phyloP scores from a whole-genome alignment of 2,888 invertebrate genomes.

The Catocala sponsa region DNA sequence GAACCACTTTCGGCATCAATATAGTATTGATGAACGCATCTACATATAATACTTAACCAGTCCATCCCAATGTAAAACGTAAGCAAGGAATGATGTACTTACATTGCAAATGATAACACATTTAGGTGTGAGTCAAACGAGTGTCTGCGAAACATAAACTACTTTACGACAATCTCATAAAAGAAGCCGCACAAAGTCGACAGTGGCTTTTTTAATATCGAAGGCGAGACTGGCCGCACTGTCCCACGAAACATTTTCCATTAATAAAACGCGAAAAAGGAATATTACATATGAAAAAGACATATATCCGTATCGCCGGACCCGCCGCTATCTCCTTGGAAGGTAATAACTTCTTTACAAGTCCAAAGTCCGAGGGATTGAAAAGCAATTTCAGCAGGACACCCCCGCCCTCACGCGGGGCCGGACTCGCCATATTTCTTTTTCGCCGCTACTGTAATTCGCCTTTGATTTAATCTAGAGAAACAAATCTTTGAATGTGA shows the following conservation, averaged over 20 bases:
- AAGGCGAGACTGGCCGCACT: slow-evolving; percentile 80
- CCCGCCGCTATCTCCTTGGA: slow-evolving; percentile 87
- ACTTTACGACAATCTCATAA: slow-evolving; percentile 81
- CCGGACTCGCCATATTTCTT: slow-evolving; percentile 87
- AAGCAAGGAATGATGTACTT: slow-evolving; percentile 13
- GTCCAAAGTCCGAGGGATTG: slow-evolving; percentile 89
- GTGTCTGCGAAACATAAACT: slow-evolving; percentile 69
- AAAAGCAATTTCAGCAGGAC: slow-evolving; percentile 89
- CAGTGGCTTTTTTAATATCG: slow-evolving; percentile 83
- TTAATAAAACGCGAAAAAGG: slow-evolving; percentile 89
- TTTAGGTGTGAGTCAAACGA: slow-evolving; percentile 45
- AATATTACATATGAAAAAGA: slow-evolving; percentile 89
- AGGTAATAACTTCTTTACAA: slow-evolving; percentile 90
- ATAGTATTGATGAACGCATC: too few species aligned
- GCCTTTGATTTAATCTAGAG: slow-evolving; percentile 88
- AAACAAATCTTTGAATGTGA: slow-evolving; percentile 89
- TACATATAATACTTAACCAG: slow-evolving; percentile 20
- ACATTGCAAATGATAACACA: slow-evolving; percentile 45
- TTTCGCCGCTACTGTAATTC: slow-evolving; percentile 88
- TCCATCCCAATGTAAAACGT: slow-evolving; percentile 25
- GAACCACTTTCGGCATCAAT: too few species aligned
- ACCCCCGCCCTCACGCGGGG: slow-evolving; percentile 83
- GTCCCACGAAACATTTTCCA: slow-evolving; percentile 88
- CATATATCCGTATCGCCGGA: slow-evolving; percentile 88
- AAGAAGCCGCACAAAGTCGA: slow-evolving; percentile 79